A percentile compares a stretch with the other conserved stretches of the same genome.
These are phyloP conservation scores for Calliphora vicina DNA, from an alignment of 1,140 invertebrate genomes.

Conservation along the genomic window DNA sequence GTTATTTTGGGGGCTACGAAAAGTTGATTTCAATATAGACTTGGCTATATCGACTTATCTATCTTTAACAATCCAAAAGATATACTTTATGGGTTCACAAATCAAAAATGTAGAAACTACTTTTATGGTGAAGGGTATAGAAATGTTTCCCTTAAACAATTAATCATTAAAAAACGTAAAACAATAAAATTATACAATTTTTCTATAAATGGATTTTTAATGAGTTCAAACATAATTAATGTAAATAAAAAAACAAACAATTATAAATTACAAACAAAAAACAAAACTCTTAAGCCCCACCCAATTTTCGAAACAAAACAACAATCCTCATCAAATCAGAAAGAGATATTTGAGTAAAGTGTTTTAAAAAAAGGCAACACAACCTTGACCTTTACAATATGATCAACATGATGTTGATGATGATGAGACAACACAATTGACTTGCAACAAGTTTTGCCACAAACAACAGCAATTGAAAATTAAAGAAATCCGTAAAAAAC, in stretches of 20 bases:
- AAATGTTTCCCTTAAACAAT: neutral
- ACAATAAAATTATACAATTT: neutral
- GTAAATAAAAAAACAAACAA: neutral
- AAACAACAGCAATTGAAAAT: neutral
- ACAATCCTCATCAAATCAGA: too few relatives aligned
- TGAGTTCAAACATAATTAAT: neutral
- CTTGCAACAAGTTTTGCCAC: neutral
- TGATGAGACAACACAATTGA: neutral
- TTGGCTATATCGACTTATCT: too few relatives aligned
- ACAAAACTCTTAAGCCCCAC: neutral
- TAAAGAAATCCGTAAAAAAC: neutral
- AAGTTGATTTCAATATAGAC: too few relatives aligned
- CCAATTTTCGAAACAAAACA: neutral
- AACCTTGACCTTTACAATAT: neutral
- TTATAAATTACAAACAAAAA: neutral
- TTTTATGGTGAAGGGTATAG: too few relatives aligned
- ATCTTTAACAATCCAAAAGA: too few relatives aligned
- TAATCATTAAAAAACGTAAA: neutral
- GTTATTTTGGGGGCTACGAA: too few relatives aligned
- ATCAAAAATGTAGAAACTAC: too few relatives aligned
- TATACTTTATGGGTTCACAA: too few relatives aligned
- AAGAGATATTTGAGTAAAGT: too few relatives aligned
- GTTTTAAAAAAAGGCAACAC: neutral
- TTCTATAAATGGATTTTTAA: neutral
- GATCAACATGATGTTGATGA: neutral